Percentiles rank a stretch among this genome's conserved stretches.
Evolutionary conservation across 2,113 vertebrate genomes (phyloP).

Genomic region (Phrynosoma platyrhinos): DNA sequence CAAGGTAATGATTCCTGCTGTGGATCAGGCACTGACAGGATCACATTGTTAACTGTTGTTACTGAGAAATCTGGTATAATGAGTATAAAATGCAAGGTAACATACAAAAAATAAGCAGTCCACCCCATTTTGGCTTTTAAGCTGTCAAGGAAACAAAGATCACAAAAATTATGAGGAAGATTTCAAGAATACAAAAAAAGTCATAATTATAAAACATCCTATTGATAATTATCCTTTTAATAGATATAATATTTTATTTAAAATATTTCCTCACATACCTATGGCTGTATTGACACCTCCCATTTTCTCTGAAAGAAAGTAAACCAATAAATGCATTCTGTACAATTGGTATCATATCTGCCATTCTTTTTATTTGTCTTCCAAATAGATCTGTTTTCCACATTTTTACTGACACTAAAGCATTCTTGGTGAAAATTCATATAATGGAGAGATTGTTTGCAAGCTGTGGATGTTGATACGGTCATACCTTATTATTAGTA

Average conservation of each 20-base stretch:
- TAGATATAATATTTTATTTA: neutral
- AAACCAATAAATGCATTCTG: neutral
- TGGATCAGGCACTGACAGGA: slow-evolving; percentile 13
- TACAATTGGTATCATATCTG: slow-evolving; percentile 45
- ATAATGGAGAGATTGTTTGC: slow-evolving; percentile 48
- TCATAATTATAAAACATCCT: neutral
- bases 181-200: neutral
- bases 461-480: slow-evolving; percentile 62
- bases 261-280: no score
- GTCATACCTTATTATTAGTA: slow-evolving; percentile 62
- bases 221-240: neutral
- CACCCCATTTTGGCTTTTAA: neutral
- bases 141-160: neutral
- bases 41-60: neutral
- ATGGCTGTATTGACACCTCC: neutral
- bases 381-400: slow-evolving; percentile 60
- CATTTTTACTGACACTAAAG: slow-evolving; percentile 42
- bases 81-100: neutral
- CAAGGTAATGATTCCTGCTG: neutral
- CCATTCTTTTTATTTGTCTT: slow-evolving; percentile 32
- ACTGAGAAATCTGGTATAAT: neutral
- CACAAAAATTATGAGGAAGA: no score
- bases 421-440: slow-evolving; percentile 50
- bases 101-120: neutral
- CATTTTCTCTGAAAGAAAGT: neutral